Evolutionary conservation across 2,888 invertebrate genomes (phyloP).

Genomic region (Apamea crenata): DNA sequence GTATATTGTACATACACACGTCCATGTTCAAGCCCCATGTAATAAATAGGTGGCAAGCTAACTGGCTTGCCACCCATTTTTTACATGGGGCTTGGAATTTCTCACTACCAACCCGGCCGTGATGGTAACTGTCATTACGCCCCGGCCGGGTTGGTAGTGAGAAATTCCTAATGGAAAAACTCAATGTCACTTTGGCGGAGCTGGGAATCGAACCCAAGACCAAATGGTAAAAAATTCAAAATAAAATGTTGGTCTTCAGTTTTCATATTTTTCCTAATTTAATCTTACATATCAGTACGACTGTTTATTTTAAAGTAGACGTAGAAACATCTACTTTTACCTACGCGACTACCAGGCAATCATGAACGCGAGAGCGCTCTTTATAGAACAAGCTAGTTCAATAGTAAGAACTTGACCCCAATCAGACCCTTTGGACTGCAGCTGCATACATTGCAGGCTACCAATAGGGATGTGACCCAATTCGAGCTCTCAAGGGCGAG

Average conservation of each 20-base stretch:
- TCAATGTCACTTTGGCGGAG: background rate
- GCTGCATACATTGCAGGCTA: conserved; percentile 66
- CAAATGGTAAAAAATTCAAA: too few species aligned
- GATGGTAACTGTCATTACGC: too few species aligned
- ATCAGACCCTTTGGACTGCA: conserved; percentile 64
- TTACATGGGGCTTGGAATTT: too few species aligned
- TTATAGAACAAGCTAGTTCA: conserved; percentile 53
- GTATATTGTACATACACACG: background rate
- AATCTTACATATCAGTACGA: too few species aligned
- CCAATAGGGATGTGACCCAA: conserved; percentile 78
- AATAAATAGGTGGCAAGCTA: background rate
- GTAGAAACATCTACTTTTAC: background rate
- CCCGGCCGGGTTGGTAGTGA: background rate
- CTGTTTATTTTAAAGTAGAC: background rate
- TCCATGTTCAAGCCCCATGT: background rate
- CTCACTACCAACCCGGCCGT: too few species aligned
- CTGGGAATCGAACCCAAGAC: background rate
- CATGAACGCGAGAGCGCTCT: conserved; percentile 30
- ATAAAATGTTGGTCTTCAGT: background rate
- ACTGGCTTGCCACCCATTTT: too few species aligned
- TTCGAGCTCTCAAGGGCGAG: conserved; percentile 70
- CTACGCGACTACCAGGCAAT: conserved; percentile 43
- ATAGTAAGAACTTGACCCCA: conserved; percentile 66
- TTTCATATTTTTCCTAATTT: background rate
- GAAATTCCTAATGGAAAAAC: background rate